Percentiles rank a stretch among this genome's conserved stretches.
Conservation (phyloP, 2,113 vertebrate genomes). For the Prinia subflava region DNA sequence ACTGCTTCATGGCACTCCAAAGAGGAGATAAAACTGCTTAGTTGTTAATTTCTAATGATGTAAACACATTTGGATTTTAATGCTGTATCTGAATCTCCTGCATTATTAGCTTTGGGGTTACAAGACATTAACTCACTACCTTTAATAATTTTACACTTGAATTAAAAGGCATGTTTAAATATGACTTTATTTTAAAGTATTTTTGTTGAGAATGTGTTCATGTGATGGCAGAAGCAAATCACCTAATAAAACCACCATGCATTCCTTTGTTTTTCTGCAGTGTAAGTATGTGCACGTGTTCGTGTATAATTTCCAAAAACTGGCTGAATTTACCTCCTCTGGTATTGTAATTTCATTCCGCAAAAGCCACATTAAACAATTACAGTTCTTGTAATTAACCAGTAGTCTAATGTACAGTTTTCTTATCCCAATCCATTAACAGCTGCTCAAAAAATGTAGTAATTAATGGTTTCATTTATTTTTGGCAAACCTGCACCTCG, state of each 20-base stretch:
- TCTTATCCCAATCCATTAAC: constrained; percentile 74
- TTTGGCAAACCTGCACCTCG: constrained; percentile 76
- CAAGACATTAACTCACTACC: constrained; percentile 4
- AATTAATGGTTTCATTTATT: constrained; percentile 85
- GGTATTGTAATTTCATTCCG: constrained; percentile 35
- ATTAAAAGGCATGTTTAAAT: background rate
- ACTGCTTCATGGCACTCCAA: constrained; percentile 36
- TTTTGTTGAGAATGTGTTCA: background rate
- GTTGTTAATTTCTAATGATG: constrained; percentile 60
- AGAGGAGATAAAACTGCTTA: constrained; percentile 61
- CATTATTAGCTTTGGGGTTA: constrained; percentile 46
- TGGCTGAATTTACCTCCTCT: constrained; percentile 36
- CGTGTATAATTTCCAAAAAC: background rate
- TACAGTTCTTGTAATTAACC: constrained; percentile 64
- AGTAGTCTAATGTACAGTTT: constrained; percentile 71
- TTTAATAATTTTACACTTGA: constrained; percentile 23
- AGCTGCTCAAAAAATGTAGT: constrained; percentile 80
- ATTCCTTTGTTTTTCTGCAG: background rate
- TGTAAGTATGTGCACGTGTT: background rate
- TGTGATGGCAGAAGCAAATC: background rate
- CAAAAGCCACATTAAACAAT: constrained; percentile 66
- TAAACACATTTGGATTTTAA: constrained; percentile 58
- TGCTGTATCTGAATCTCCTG: constrained; percentile 14
- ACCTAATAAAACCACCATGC: background rate
- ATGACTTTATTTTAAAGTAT: background rate